Evolutionary conservation across 2,888 invertebrate species (phyloP).

Genomic region (Eilema caniola): DNA sequence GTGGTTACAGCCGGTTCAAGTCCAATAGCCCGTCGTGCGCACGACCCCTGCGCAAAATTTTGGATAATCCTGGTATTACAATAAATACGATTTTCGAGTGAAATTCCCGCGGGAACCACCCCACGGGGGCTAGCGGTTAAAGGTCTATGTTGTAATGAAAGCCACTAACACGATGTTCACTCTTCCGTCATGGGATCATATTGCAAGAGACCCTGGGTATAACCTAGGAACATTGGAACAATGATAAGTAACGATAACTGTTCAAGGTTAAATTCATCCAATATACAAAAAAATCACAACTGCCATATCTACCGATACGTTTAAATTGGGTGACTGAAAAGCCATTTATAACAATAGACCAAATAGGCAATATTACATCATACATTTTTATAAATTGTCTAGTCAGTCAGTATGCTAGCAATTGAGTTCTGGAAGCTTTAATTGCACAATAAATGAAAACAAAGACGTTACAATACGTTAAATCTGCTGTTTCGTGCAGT

Average conservation of each 20-base stretch:
- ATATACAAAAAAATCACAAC: neutral
- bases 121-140: no score
- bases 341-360: conserved; percentile 1
- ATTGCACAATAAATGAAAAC: neutral
- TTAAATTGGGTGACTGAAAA: neutral
- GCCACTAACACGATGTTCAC: neutral
- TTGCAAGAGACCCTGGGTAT: neutral
- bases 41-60: no score
- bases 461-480: neutral
- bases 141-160: no score
- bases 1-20: no score
- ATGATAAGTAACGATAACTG: neutral
- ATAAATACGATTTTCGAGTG: no score
- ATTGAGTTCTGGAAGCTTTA: neutral
- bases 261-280: neutral
- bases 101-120: no score
- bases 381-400: neutral
- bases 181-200: neutral
- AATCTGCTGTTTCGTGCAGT: neutral
- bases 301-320: neutral
- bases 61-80: no score
- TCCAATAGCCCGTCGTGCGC: no score
- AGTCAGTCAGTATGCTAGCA: neutral
- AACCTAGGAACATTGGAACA: neutral
- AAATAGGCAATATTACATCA: neutral